A percentile compares a stretch with the other conserved stretches of the same genome.
Conservation (phyloP, 2,113 vertebrate species). For the Menura novaehollandiae region DNA sequence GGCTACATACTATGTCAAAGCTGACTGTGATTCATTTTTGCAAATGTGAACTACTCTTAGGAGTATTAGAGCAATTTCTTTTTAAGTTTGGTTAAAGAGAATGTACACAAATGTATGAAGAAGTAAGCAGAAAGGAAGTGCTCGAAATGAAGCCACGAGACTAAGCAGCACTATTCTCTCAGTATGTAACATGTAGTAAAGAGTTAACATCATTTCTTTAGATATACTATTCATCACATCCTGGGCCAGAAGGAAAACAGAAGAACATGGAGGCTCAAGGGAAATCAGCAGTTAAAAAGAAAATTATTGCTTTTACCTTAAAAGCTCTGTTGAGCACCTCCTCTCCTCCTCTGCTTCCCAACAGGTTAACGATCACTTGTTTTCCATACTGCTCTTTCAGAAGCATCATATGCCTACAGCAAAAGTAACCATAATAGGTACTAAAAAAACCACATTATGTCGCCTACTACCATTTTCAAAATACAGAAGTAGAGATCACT, state of each 20-base stretch:
- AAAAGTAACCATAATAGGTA: neutral
- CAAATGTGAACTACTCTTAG: neutral
- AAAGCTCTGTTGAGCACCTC: conserved; percentile 81
- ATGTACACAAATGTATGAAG: neutral
- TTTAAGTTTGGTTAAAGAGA: neutral
- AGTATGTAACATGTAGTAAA: neutral
- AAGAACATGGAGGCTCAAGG: neutral
- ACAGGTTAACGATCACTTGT: conserved; percentile 81
- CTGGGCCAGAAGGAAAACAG: neutral
- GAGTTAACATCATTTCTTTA: neutral
- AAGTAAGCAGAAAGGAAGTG: neutral
- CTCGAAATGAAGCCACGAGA: neutral
- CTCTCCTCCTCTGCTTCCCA: conserved; percentile 78
- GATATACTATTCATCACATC: neutral
- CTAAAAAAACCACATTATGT: neutral
- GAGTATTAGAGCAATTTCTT: neutral
- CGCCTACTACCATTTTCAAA: neutral
- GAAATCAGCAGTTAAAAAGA: neutral
- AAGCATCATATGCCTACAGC: conserved; percentile 78
- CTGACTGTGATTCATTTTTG: neutral
- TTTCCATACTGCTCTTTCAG: conserved; percentile 82
- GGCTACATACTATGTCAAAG: neutral
- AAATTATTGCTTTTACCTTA: conserved; percentile 70
- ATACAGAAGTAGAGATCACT: neutral
- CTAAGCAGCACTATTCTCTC: neutral